Evolutionary conservation across 1,140 invertebrate genomes (phyloP), one percentile per base, ranked within the genome.

Genomic region (Schlechtendalia chinensis): DNA sequence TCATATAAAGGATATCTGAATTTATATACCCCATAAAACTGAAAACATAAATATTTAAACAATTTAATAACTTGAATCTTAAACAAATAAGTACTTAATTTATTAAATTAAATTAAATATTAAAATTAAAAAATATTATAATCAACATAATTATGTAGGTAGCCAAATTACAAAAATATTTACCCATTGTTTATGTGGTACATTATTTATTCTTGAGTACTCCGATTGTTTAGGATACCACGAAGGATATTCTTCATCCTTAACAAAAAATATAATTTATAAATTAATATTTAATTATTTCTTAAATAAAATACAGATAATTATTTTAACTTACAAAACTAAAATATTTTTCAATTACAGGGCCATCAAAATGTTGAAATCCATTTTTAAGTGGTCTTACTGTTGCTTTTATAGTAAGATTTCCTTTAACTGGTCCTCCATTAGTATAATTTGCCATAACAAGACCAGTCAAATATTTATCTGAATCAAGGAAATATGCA

Each of bases 401-500:
- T 11, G 89, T 92, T 0, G 94, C 93, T 86, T 90, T 91, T 5
- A 98, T 85, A 0, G 95, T 96, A 8, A 96, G 87, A 87, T 96
- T 97, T 5, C 96, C 96, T 50, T 85, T 86, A 0, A 95, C 93
- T 0, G 93, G 93, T 22, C 91, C 91, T 1, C 94, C 93, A 59
- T 92, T 95, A 1, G 94, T 96, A 86, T 96, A 98, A 90, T 98
- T 98, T 0, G 96, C 95, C 89, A 94, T 92, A 5, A 98, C 89
- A 0, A 91, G 89, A 0, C 96, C 96, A 83, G 91, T 88, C 82
- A 98, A 91, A 83, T 89, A 95, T 5, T 88, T 89, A 83, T 96
- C 93, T 19, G 91, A 93, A 82, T 94, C 93, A 84, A 96, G 92
- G 85, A 98, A 93, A 84, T 96, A 97, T 1, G 95, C 93, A 0